Evolutionary conservation across 2,797 vertebrate genomes (phyloP), one percentile per base, ranked within the genome.

Genomic region (Melanotaenia nigrans): DNA sequence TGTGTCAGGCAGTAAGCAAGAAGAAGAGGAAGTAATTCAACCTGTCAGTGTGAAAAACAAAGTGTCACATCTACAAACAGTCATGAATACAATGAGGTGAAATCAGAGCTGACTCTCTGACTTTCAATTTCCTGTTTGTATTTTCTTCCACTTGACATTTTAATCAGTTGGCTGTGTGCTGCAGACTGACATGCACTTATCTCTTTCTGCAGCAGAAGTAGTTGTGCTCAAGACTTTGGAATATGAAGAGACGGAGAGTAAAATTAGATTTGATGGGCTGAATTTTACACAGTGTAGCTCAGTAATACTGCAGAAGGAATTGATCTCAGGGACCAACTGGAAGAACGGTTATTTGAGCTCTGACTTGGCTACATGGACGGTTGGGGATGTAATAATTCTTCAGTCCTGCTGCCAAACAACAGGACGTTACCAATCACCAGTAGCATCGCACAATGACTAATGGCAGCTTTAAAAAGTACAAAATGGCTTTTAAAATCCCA

Each of bases 91-190:
- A 35, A 58, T 53, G 56, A 24, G 2, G 57, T 42, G 49, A 63
- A 45, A 75, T 73, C 55, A 33, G 28, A 71, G 33, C 28, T 3
- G 55, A 73, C 65, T 54, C 32, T 25, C 42, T 65, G 75, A 84
- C 60, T 64, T 73, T 68, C 60, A 68, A 56, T 74, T 72, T 81
- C 72, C 69, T 61, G 57, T 32, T 56, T 64, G 49, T 3, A 57
- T 49, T 53, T 68, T 38, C 67, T 32, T 30, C 2, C 10, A 0
- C 30, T 18, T 79, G 76, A 77, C 71, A 18, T 77, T 79, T 75
- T 68, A 79, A 73, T 86, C 68, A 65, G 65, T 22, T 24, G 11
- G 45, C 20, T n/a, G 60, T 70, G 60, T 13, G 53, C 70, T 42
- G 28, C 0, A 11, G 64, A 65, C n/a, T 2, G 6, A 49, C 63